phyloP scores from a whole-genome alignment of 2,113 vertebrate genomes.

The Rhodinocichla rosea region DNA sequence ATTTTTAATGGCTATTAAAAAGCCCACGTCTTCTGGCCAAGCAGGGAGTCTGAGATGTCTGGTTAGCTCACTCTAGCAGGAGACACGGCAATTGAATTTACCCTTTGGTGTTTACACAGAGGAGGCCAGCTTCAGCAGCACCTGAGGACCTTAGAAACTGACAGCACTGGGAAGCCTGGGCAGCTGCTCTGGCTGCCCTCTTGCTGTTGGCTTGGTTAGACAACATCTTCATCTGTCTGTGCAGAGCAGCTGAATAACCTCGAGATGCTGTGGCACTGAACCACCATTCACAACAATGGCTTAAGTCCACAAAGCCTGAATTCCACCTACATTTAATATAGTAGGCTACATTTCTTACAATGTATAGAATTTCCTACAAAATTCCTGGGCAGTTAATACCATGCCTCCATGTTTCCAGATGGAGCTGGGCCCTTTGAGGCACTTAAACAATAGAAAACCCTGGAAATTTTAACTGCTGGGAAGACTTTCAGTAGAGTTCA shows the following conservation, averaged over 20 bases:
- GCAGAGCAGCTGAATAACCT: not conserved
- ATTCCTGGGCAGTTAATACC: not conserved
- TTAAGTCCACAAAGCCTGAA: not conserved
- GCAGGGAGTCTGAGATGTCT: slow-evolving; percentile 10
- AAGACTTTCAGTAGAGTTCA: not conserved
- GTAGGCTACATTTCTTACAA: not conserved
- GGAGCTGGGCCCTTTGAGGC: not conserved
- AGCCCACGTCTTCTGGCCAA: slow-evolving; percentile 14
- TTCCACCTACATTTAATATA: not conserved
- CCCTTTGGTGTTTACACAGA: not conserved
- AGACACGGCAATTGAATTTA: not conserved
- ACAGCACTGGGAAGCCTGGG: not conserved
- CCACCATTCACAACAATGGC: not conserved
- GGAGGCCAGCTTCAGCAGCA: not conserved
- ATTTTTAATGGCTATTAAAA: slow-evolving; percentile 53
- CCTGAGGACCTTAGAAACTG: not conserved
- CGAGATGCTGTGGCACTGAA: not conserved
- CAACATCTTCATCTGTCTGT: not conserved
- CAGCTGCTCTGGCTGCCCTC: not conserved
- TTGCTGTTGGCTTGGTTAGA: not conserved
- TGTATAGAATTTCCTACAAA: not conserved
- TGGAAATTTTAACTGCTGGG: not conserved
- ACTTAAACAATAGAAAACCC: not conserved
- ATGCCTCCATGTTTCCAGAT: not conserved
- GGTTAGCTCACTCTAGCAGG: slow-evolving; percentile 29